These are phyloP conservation scores for Gallirallus australis DNA, from an alignment of 2,797 vertebrate genomes.

Conservation along the genomic window DNA sequence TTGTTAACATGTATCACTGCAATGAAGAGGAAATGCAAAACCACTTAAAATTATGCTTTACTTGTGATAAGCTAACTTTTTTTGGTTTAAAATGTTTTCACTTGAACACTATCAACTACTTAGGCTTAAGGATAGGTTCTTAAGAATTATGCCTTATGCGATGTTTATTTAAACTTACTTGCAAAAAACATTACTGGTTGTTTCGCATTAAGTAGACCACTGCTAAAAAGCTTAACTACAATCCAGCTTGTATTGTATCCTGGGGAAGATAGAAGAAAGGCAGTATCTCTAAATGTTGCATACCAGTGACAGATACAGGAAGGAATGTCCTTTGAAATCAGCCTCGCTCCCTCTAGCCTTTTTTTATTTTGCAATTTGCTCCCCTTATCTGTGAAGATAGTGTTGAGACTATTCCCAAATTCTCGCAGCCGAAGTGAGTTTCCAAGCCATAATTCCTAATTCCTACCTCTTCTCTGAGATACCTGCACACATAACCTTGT, in stretches of 20 bases:
- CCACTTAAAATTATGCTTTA: not conserved
- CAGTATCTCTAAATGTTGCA: not conserved
- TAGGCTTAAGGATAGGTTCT: not conserved
- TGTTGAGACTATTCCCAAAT: not conserved
- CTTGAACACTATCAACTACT: not conserved
- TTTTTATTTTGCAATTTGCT: not conserved
- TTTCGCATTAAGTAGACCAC: not conserved
- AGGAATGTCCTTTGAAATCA: not conserved
- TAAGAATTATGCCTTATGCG: not conserved
- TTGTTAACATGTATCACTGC: conserved; percentile 21
- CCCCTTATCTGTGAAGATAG: not conserved
- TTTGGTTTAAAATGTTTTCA: not conserved
- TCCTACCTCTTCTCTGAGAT: not conserved
- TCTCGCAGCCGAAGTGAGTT: not conserved
- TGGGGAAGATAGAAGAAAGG: not conserved
- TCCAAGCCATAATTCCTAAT: not conserved
- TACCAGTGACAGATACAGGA: not conserved
- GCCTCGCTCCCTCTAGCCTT: not conserved
- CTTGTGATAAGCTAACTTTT: not conserved
- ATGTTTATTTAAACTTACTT: not conserved
- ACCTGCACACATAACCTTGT: not conserved
- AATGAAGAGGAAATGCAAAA: conserved; percentile 1
- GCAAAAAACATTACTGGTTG: not conserved
- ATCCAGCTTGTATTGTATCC: not conserved
- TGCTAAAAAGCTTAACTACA: not conserved